Evolutionary conservation across 2,113 vertebrate species (phyloP).

Genomic region (Furnarius figulus): DNA sequence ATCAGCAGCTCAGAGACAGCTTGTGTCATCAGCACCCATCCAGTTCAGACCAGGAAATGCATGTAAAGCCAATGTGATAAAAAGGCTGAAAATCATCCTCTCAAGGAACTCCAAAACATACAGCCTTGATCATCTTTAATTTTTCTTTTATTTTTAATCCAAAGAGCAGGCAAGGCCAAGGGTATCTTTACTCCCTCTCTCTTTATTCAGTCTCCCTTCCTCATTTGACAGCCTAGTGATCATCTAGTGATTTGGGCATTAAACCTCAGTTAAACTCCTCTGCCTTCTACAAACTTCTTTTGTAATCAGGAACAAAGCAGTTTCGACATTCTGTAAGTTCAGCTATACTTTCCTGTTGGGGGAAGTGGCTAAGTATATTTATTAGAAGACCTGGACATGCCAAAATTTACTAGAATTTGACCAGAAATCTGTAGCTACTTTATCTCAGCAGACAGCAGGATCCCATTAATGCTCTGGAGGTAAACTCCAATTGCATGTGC

Average conservation of each 20-base stretch:
- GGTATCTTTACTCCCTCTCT: not conserved
- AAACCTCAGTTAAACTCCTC: not conserved
- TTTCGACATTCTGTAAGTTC: not conserved
- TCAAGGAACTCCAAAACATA: not conserved
- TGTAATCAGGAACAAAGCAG: not conserved
- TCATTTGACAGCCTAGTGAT: not conserved
- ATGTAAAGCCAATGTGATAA: not conserved
- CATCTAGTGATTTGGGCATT: not conserved
- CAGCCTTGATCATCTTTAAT: not conserved
- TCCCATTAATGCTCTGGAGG: not conserved
- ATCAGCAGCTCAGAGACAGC: not conserved
- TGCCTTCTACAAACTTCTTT: not conserved
- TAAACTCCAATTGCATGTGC: not conserved
- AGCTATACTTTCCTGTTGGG: not conserved
- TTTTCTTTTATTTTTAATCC: not conserved
- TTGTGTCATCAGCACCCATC: not conserved
- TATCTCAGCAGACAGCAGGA: not conserved
- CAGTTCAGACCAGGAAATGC: not conserved
- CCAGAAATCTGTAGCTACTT: not conserved
- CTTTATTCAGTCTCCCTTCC: not conserved
- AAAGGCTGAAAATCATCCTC: not conserved
- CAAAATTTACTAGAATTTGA: not conserved
- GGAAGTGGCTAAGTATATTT: not conserved
- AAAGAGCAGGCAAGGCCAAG: not conserved
- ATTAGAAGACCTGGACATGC: not conserved